These are phyloP conservation scores for Trogon surrucura DNA, from an alignment of 2,113 vertebrate genomes.

Conservation along the genomic window DNA sequence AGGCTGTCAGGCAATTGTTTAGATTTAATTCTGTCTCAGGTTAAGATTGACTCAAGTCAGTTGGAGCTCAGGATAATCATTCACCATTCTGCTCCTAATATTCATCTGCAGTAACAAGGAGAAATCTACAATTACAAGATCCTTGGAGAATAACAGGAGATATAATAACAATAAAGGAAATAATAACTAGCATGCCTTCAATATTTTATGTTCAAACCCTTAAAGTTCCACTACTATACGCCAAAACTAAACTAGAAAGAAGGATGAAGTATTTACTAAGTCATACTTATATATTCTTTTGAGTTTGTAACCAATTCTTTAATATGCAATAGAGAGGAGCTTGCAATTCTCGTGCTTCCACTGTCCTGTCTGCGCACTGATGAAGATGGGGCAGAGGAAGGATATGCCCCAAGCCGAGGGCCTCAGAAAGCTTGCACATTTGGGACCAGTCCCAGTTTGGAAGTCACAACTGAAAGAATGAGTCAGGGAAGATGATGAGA, in stretches of 20 bases:
- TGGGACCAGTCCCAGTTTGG: background rate
- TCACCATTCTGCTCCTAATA: background rate
- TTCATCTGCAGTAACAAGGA: background rate
- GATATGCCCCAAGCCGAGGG: background rate
- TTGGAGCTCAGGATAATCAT: background rate
- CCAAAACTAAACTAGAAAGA: background rate
- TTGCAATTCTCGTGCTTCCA: background rate
- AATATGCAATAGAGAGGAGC: background rate
- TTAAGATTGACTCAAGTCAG: background rate
- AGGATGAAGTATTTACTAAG: background rate
- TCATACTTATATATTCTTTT: background rate
- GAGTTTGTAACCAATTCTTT: background rate
- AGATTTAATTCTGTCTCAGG: background rate
- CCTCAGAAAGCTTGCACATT: background rate
- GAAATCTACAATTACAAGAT: background rate
- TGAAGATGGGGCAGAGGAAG: background rate
- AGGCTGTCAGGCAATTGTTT: background rate
- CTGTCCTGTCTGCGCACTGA: background rate
- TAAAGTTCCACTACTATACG: background rate
- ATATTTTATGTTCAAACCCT: background rate
- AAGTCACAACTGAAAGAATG: background rate
- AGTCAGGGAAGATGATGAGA: background rate
- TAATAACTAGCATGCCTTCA: background rate
- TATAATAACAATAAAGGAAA: background rate
- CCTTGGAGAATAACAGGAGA: background rate